phyloP scores from a whole-genome alignment of 2,113 vertebrate genomes.

The Phocoena phocoena region DNA sequence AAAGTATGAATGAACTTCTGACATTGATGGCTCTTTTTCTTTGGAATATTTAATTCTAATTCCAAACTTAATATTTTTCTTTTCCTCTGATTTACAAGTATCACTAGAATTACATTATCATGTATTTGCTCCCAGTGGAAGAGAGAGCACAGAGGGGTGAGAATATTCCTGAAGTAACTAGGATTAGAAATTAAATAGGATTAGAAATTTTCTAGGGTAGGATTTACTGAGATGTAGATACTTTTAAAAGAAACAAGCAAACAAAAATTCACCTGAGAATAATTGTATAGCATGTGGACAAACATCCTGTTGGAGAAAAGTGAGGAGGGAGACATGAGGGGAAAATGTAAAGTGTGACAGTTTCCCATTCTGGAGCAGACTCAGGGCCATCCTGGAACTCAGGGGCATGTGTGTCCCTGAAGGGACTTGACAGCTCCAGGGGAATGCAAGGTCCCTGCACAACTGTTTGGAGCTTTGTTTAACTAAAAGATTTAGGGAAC shows the following conservation, averaged over 20 bases:
- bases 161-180: neutral
- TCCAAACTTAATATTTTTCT: neutral
- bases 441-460: neutral
- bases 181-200: neutral
- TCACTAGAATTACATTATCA: neutral
- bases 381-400: neutral
- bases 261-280: neutral
- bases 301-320: neutral
- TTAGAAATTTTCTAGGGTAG: neutral
- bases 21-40: neutral
- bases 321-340: no score
- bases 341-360: neutral
- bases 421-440: no score
- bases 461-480: neutral
- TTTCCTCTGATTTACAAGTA: slow-evolving; percentile 6
- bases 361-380: neutral
- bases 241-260: neutral
- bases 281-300: neutral
- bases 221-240: neutral
- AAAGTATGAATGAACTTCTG: neutral
- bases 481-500: neutral
- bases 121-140: neutral
- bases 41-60: slow-evolving; percentile 18
- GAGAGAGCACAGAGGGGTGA: neutral
- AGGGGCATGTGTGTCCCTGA: neutral